These are phyloP conservation scores for Lottia scabra DNA, from an alignment of 2,888 invertebrate species.

Conservation along the genomic window DNA sequence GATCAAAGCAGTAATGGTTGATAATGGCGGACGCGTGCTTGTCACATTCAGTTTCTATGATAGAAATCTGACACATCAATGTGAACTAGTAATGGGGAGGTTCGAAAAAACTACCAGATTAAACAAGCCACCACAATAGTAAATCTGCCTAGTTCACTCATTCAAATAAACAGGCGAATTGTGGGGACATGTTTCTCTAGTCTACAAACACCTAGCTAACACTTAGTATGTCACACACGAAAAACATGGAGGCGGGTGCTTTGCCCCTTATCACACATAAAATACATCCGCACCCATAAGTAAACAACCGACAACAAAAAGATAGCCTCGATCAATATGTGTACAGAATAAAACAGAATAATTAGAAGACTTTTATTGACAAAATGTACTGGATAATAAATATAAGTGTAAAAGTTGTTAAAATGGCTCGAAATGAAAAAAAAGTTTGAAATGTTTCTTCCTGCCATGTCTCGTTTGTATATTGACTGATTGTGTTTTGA, in stretches of 20 bases:
- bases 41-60: neutral
- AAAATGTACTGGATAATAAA: too few relatives aligned
- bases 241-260: constrained; percentile 2
- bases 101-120: neutral
- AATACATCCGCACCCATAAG: constrained; percentile 1
- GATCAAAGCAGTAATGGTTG: neutral
- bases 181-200: neutral
- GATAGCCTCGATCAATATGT: neutral
- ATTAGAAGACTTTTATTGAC: too few relatives aligned
- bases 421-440: too few relatives aligned
- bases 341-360: too few relatives aligned
- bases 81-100: constrained; percentile 1
- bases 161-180: neutral
- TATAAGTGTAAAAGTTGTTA: too few relatives aligned
- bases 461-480: too few relatives aligned
- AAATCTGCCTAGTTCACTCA: neutral
- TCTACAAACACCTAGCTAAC: neutral
- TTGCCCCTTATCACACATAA: constrained; percentile 2
- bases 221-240: constrained; percentile 2
- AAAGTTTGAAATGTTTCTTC: too few relatives aligned
- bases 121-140: neutral
- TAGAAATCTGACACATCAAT: neutral
- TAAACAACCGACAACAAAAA: neutral
- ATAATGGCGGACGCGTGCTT: constrained; percentile 1
- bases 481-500: too few relatives aligned